Evolutionary conservation across 2,888 invertebrate species (phyloP), one percentile per base, ranked within the genome.

Genomic region (Cryptocheilus praepositus): DNA sequence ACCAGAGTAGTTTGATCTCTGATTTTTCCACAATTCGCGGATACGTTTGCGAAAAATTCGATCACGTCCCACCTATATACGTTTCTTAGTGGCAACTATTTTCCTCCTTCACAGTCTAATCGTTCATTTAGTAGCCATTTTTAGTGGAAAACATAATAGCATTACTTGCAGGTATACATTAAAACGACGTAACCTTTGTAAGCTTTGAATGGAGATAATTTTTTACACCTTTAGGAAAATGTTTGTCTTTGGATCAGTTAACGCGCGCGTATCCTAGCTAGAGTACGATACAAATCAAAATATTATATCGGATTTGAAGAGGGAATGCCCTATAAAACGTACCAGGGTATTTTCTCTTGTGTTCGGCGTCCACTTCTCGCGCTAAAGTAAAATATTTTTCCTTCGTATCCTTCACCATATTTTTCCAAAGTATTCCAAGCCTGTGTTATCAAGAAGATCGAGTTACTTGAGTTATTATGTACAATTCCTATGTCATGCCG

Each of bases 311-410:
- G 36, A 8, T 36, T n/a, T 7, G 51, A 36, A 15, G 4, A 16
- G n/a, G 5, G 13, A 28, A 53, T n/a, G 18, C 13, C 18, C 4
- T 18, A 25, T 8, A 36, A 36, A n/a, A 65, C 79, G 21, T 87
- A 91, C 92, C 91, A 69, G 92, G 92, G 88, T 92, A 92, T 84
- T 91, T 92, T 79, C 89, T 89, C 85, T 92, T 92, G 85, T 93
- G 92, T 73, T 91, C 92, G 36, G 90, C 89, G 74, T 92, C 92
- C 36, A 91, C 91, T 70, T 89, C 87, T 70, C 91, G 89, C 2
- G 92, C 92, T 67, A 90, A 85, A 16, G 89, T 88, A 76, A 91
- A 92, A 83, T 92, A 92, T 74, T 89, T 89, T 71, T 90, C 90
- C 82, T 92, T 92, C 57, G 89, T 88, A n/a, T 89, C 89, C 59